Evolutionary conservation across 2,888 invertebrate species (phyloP).

Genomic region (Dusona sp.): DNA sequence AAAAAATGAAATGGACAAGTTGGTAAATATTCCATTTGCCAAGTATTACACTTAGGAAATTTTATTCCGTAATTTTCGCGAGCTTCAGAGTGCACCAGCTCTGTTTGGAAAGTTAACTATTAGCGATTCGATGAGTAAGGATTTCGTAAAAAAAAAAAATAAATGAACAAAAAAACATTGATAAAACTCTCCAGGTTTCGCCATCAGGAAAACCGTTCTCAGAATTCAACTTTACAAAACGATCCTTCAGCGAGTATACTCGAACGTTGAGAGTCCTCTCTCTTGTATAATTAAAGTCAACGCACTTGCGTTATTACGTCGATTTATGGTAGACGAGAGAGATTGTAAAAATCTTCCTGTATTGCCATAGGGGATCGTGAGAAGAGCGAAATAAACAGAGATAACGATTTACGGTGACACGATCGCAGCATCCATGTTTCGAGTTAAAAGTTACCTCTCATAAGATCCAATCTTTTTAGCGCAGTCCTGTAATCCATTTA

Average conservation of each 20-base stretch:
- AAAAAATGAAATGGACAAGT: neutral
- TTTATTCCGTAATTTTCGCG: constrained; percentile 1
- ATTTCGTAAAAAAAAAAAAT: neutral
- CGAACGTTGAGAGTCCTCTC: neutral
- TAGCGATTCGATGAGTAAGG: neutral
- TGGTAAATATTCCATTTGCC: constrained; percentile 19
- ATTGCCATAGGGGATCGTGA: constrained; percentile 5
- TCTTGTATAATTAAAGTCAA: constrained; percentile 17
- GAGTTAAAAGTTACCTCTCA: constrained; percentile 12
- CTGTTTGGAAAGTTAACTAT: neutral
- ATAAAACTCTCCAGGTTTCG: neutral
- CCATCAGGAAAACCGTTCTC: neutral
- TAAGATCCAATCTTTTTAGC: neutral
- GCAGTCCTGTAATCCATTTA: neutral
- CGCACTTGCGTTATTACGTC: constrained; percentile 15
- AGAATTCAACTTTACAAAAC: neutral
- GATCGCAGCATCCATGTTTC: constrained; percentile 6
- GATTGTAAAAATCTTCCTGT: constrained; percentile 29
- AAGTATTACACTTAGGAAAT: neutral
- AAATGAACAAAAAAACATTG: neutral
- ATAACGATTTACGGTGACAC: constrained; percentile 7
- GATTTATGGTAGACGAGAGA: constrained; percentile 20
- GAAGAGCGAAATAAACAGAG: constrained; percentile 5
- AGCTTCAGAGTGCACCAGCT: neutral
- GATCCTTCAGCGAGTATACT: neutral